Base-by-base conservation (phyloP, 2,888 invertebrate species). In the Gymnosoma rotundatum region DNA sequence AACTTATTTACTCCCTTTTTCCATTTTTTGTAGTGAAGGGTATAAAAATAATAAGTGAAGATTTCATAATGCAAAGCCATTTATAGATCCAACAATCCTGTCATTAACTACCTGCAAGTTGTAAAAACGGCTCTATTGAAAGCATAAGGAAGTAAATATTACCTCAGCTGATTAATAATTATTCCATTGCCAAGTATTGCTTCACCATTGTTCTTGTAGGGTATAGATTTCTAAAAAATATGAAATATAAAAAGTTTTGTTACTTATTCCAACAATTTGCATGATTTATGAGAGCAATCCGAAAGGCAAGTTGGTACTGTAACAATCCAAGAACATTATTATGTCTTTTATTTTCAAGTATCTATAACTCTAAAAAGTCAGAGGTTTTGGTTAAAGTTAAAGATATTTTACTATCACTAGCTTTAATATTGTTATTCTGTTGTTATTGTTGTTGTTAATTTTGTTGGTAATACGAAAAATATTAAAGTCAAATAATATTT, bases 211-310 rank as follows among this genome's bases (percentile, higher is more conserved):
- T 25, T 25, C 10, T 25, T 61, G 72, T 16, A 50, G 60, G 72
- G 48, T 50, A 72, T 14, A 45, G n/a, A 14, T 21, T 48, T 16
- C 6, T 16, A 48, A 20, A 10, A 25, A 14, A 58, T 32, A 48
- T 21, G 21, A 3, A 14, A 38, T n/a, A n/a, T n/a, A n/a, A n/a
- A n/a, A n/a, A n/a, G n/a, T n/a, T n/a, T 16, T 54, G 38, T 2
- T 42, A 14, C n/a, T n/a, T 63, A 38, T 73, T 63, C 38, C 14
- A 60, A 20, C 18, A 54, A 20, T 48, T 70, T 61, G 56, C 60
- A 67, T 83, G 80, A 83, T 83, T 83, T 80, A 83, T 83, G 75
- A 76, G 72, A 73, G 58, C 80, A 80, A 83, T 83, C 54, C 38
- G 72, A 75, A 76, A 21, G 54, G 66, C 79, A 48, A 78, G 63